These are phyloP conservation scores for Melieria crassipennis DNA, from an alignment of 2,888 invertebrate genomes.

Conservation along the genomic window DNA sequence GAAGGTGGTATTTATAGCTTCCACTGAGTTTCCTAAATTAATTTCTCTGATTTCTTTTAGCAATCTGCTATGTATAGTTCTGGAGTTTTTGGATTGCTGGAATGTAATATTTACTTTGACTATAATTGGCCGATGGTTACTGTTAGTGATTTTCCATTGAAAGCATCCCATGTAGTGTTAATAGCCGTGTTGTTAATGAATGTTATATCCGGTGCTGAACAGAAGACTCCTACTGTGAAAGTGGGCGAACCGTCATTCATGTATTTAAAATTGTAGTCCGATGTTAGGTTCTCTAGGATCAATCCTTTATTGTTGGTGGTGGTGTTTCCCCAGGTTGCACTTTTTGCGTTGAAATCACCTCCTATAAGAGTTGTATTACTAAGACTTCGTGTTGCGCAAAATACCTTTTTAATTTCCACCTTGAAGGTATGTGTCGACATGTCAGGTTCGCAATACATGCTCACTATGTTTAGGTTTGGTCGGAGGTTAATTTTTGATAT, in stretches of 20 bases:
- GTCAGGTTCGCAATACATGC: slow-evolving; percentile 19
- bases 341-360: neutral
- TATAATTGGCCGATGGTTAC: slow-evolving; percentile 20
- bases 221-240: neutral
- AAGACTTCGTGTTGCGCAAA: neutral
- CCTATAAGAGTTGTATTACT: neutral
- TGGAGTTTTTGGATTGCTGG: neutral
- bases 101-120: neutral
- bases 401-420: neutral
- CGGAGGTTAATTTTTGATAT: slow-evolving; percentile 25
- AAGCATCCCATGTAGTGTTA: neutral
- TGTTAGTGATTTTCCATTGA: slow-evolving; percentile 14
- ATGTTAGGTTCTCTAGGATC: neutral
- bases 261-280: neutral
- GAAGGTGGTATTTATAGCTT: neutral
- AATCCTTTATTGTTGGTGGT: neutral
- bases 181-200: slow-evolving; percentile 3
- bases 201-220: slow-evolving; percentile 16
- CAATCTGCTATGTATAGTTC: neutral
- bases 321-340: neutral
- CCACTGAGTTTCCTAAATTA: neutral
- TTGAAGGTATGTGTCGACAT: neutral
- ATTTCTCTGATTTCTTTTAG: slow-evolving; percentile 5
- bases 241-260: slow-evolving; percentile 5
- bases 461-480: slow-evolving; percentile 25